Evolutionary conservation across 2,888 invertebrate species (phyloP), one percentile per base, ranked within the genome.

Genomic region (Tineola bisselliella): DNA sequence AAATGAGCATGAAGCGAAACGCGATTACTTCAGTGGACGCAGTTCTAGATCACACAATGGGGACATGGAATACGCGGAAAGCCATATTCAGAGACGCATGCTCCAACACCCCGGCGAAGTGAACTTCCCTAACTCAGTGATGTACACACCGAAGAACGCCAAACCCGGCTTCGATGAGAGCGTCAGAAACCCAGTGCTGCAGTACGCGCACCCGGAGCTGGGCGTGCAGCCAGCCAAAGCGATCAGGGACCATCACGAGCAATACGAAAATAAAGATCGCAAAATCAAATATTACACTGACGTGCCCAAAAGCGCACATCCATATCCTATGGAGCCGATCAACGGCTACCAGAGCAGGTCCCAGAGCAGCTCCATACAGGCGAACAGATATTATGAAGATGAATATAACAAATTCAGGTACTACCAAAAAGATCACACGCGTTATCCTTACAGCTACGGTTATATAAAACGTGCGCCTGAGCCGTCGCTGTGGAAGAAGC

Each of bases 131-230:
- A 89, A 89, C 64, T 92, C 92, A 0, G 80, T 88, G 12, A 75
- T 91, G 69, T 93, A 93, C 69, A 89, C 90, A 0, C 87, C 91
- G 0, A 89, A 89, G 62, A 89, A 87, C 65, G 87, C 89, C 1
- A 89, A 89, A 66, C 88, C 89, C 5, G 88, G 89, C 8, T 90
- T 93, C 63, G 92, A 91, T 63, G 91, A 93, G 66, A 91, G 92
- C 31, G 91, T 91, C 0, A 82, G 93, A 44, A 91, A 92, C 19
- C 93, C 94, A 0, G 92, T 94, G 2, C 81, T 93, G 0, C 93
- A 93, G 68, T 94, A 94, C 69, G 93, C 93, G 0, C 93, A 94
- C 72, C 94, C 94, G 0, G 94, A 94, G 67, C 76, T 93, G 5
- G 94, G 93, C 12, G 91, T 93, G 0, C 93, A 94, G 72, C 91